phyloP scores from a whole-genome alignment of 2,888 invertebrate species.

The Hoplodrina ambigua region DNA sequence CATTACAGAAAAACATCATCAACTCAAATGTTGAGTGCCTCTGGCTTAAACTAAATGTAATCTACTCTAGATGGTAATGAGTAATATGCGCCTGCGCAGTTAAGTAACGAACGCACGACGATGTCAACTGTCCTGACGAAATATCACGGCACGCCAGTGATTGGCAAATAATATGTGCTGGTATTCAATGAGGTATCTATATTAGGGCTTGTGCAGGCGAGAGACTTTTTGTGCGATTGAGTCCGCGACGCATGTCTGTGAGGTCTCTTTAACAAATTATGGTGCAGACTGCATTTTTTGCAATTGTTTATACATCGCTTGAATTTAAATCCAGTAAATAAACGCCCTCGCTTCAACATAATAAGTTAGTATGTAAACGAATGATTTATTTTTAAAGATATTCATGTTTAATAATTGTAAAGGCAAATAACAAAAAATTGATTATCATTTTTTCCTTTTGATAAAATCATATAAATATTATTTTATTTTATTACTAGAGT shows the following conservation, averaged over 20 bases:
- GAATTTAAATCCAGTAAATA: too few species aligned
- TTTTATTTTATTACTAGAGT: too few species aligned
- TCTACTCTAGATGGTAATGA: conserved; percentile 52
- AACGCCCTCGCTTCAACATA: too few species aligned
- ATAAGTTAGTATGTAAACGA: too few species aligned
- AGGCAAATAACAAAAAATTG: too few species aligned
- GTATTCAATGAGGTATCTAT: conserved; percentile 23
- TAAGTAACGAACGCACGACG: conserved; percentile 51
- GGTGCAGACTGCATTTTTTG: too few species aligned
- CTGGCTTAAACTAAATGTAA: conserved; percentile 30
- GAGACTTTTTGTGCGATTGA: neutral
- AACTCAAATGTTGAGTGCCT: conserved; percentile 32
- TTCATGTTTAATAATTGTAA: too few species aligned
- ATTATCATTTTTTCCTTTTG: too few species aligned
- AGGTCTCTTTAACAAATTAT: too few species aligned
- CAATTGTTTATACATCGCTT: too few species aligned
- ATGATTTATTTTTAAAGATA: too few species aligned
- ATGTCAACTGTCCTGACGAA: conserved; percentile 57
- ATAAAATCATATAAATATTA: too few species aligned
- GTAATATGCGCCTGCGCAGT: conserved; percentile 42
- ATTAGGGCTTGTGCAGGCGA: neutral
- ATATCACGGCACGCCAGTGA: conserved; percentile 29
- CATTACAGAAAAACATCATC: conserved; percentile 41
- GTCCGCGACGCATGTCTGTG: neutral
- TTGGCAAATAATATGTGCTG: conserved; percentile 52